Evolutionary conservation across 1,140 invertebrate species (phyloP).

Genomic region (Polypedilum vanderplanki): DNA sequence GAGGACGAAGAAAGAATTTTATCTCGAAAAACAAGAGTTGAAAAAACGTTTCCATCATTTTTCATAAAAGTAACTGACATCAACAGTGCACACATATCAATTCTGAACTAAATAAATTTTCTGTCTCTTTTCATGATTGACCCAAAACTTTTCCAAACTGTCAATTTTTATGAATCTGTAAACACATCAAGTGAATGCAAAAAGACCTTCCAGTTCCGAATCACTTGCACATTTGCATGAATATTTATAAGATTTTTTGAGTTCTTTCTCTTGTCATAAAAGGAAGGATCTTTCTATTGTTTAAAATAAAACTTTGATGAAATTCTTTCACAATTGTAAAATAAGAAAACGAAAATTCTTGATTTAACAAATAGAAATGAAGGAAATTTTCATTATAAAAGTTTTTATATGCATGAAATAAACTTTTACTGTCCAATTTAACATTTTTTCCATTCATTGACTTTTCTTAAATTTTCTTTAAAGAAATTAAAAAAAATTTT

Average conservation of each 20-base stretch:
- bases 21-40: too few relatives aligned
- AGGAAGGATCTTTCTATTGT: neutral
- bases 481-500: too few relatives aligned
- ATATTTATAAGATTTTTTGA: conserved; percentile 14
- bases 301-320: too few relatives aligned
- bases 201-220: too few relatives aligned
- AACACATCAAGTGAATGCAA: too few relatives aligned
- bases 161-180: too few relatives aligned
- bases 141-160: too few relatives aligned
- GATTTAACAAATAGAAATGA: neutral
- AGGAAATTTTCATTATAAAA: neutral
- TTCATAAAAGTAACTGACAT: neutral
- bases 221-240: neutral
- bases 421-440: neutral
- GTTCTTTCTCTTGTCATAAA: neutral
- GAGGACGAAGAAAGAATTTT: too few relatives aligned
- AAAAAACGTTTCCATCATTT: neutral
- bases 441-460: too few relatives aligned
- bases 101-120: neutral
- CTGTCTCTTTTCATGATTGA: too few relatives aligned
- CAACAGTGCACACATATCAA: neutral
- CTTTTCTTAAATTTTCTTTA: too few relatives aligned
- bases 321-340: neutral
- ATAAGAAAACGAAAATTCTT: neutral
- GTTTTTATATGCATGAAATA: too few relatives aligned